Percentiles rank a stretch among this genome's conserved stretches.
These are phyloP conservation scores for Corythornis cristatus DNA, from an alignment of 2,113 vertebrate genomes.

Conservation along the genomic window DNA sequence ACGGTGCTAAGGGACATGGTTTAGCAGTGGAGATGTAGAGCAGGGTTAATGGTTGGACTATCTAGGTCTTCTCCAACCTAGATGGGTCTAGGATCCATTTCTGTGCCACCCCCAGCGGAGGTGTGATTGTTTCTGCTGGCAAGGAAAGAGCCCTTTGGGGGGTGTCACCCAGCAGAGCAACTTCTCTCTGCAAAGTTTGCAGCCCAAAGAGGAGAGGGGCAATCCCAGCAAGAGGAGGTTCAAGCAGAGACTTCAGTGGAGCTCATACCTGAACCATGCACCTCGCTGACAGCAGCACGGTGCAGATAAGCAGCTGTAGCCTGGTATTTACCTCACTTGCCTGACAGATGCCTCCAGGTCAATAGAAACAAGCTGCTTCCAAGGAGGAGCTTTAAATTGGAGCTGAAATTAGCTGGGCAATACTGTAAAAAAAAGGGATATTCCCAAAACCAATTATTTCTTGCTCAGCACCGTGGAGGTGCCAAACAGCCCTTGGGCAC, in stretches of 20 bases:
- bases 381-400: not conserved
- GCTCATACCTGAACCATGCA: rapidly evolving
- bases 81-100: not conserved
- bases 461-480: rapidly evolving
- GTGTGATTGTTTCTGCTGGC: rapidly evolving
- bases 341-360: not conserved
- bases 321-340: not conserved
- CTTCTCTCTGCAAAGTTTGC: not conserved
- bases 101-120: too few relatives aligned
- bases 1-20: too few relatives aligned
- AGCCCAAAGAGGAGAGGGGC: not conserved
- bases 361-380: rapidly evolving
- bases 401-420: not conserved
- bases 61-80: not conserved
- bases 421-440: rapidly evolving
- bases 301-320: rapidly evolving
- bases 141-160: not conserved
- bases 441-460: not conserved
- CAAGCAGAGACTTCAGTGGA: not conserved
- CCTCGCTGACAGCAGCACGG: rapidly evolving
- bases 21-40: too few relatives aligned
- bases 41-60: not conserved
- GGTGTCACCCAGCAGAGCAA: not conserved
- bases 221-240: not conserved
- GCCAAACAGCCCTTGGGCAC: rapidly evolving